Evolutionary conservation across 2,113 vertebrate genomes (phyloP).

Genomic region (Hystrix cristata): DNA sequence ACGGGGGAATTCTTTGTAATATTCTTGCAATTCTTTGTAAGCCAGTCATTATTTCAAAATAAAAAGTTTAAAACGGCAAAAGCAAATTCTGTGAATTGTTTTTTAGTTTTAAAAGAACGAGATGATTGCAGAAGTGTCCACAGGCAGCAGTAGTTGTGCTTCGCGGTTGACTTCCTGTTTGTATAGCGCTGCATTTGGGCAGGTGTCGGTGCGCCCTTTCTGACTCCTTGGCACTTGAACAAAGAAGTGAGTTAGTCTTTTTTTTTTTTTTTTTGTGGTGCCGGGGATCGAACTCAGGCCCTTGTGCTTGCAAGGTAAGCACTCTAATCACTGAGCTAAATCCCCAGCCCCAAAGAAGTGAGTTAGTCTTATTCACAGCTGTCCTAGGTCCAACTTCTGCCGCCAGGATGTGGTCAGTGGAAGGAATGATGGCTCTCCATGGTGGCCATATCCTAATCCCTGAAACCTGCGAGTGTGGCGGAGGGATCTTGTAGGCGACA

Average conservation of each 20-base stretch:
- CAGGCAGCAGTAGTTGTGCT: not conserved
- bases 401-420: not conserved
- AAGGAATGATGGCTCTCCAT: not conserved
- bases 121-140: not conserved
- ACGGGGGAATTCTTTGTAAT: not conserved
- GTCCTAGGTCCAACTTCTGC: not conserved
- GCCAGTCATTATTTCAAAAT: not conserved
- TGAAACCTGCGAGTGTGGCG: not conserved
- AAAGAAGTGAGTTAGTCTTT: not conserved
- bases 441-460: not conserved
- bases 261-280: too few relatives aligned
- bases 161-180: not conserved
- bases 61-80: not conserved
- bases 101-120: not conserved
- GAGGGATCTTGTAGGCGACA: not conserved
- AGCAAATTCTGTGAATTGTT: not conserved
- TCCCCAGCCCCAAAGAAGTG: not conserved
- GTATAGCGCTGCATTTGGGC: not conserved
- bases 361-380: not conserved
- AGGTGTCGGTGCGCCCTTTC: not conserved
- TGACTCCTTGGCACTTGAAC: not conserved
- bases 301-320: too few relatives aligned
- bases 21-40: not conserved
- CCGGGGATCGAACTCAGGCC: too few relatives aligned
- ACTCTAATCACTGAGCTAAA: too few relatives aligned